Evolutionary conservation across 2,113 vertebrate genomes (phyloP).

Genomic region (Scophthalmus maximus): DNA sequence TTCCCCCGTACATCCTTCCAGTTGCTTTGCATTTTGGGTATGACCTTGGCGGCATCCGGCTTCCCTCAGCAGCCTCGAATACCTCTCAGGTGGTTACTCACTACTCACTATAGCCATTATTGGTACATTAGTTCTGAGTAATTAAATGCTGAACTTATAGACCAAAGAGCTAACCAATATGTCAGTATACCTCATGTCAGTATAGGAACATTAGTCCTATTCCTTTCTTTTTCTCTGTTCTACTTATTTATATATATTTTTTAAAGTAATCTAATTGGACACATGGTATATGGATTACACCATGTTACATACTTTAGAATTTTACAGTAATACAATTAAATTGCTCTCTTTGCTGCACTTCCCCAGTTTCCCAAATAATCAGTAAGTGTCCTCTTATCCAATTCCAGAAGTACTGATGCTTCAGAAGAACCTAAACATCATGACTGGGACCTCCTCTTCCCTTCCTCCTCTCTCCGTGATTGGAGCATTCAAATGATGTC

Average conservation of each 20-base stretch:
- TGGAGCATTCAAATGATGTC: conserved; percentile 80
- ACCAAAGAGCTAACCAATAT: neutral
- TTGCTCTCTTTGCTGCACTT: neutral
- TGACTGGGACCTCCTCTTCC: conserved; percentile 71
- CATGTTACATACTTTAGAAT: neutral
- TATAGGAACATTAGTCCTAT: too few species aligned
- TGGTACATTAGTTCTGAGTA: too few species aligned
- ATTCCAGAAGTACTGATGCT: conserved; percentile 41
- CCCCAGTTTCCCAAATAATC: neutral
- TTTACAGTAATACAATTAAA: too few species aligned
- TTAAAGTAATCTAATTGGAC: neutral
- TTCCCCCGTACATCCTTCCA: conserved; percentile 47
- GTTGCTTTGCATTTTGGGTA: conserved; percentile 68
- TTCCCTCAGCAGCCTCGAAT: conserved; percentile 73
- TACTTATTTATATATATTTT: neutral
- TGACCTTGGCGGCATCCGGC: conserved; percentile 65
- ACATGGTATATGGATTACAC: neutral
- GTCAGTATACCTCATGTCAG: too few species aligned
- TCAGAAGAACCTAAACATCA: conserved; percentile 55
- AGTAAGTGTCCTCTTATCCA: neutral
- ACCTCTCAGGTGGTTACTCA: conserved; percentile 61
- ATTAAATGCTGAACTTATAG: neutral
- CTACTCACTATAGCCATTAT: neutral
- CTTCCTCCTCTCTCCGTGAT: conserved; percentile 74
- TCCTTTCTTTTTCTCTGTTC: neutral